phyloP scores from a whole-genome alignment of 2,113 vertebrate genomes.

The Colaptes auratus region DNA sequence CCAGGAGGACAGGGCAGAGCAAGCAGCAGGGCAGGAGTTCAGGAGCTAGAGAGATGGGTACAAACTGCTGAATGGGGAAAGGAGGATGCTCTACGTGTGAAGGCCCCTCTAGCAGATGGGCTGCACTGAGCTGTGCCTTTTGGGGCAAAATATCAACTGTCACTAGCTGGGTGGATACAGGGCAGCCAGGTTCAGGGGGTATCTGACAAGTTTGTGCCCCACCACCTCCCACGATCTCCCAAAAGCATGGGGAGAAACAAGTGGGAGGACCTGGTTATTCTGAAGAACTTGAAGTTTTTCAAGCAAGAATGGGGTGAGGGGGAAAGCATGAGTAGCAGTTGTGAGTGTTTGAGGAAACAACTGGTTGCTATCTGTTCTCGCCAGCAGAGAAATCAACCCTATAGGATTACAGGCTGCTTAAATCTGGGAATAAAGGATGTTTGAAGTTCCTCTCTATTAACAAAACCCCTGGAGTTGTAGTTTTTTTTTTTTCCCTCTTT shows the following conservation, averaged over 20 bases:
- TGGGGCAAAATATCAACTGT: not conserved
- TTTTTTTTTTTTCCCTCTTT: too few species aligned
- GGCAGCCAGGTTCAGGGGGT: not conserved
- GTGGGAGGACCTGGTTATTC: not conserved
- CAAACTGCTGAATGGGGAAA: not conserved
- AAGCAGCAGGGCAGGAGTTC: not conserved
- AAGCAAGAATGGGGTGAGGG: not conserved
- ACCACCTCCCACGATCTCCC: not conserved
- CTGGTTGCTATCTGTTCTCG: not conserved
- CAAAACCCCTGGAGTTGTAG: slow-evolving; percentile 37
- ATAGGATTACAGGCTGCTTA: slow-evolving; percentile 26
- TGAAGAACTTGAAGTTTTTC: not conserved
- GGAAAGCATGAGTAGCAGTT: not conserved
- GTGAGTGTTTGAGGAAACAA: not conserved
- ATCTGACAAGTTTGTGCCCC: not conserved
- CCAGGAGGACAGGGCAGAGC: not conserved
- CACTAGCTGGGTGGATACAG: not conserved
- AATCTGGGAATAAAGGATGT: not conserved
- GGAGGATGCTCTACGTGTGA: not conserved
- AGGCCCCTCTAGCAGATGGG: not conserved
- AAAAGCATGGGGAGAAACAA: not conserved
- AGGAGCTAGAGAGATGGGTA: fast-evolving
- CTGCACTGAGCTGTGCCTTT: not conserved
- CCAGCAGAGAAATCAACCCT: slow-evolving; percentile 11
- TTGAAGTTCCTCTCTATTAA: slow-evolving; percentile 56